These are phyloP conservation scores for Stenurella melanura DNA, from an alignment of 2,888 invertebrate species.

Conservation along the genomic window DNA sequence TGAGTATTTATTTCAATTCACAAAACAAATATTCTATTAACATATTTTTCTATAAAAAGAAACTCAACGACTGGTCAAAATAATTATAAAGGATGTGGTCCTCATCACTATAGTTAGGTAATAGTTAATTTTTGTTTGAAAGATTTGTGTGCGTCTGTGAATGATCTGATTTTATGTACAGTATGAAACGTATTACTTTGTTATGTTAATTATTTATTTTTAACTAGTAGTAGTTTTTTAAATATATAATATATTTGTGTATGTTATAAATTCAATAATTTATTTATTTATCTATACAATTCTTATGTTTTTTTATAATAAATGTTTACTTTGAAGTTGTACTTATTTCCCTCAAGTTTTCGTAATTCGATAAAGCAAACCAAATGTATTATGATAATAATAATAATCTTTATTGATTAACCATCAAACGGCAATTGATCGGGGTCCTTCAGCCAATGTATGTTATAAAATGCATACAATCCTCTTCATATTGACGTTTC, in stretches of 20 bases:
- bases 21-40: not conserved
- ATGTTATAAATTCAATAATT: constrained; percentile 30
- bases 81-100: constrained; percentile 29
- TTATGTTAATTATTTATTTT: constrained; percentile 35
- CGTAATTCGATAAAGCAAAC: too few relatives aligned
- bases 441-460: too few relatives aligned
- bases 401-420: too few relatives aligned
- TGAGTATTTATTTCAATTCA: constrained; percentile 23
- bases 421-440: too few relatives aligned
- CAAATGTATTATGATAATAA: too few relatives aligned
- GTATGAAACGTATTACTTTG: constrained; percentile 19
- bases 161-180: constrained; percentile 30
- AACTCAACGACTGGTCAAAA: constrained; percentile 33
- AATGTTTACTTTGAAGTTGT: constrained; percentile 5
- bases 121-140: constrained; percentile 8
- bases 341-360: not conserved
- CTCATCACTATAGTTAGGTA: constrained; percentile 24
- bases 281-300: constrained; percentile 35
- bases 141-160: not conserved
- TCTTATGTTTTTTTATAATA: constrained; percentile 32
- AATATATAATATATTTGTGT: constrained; percentile 25
- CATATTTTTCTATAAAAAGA: constrained; percentile 5
- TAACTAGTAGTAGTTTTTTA: constrained; percentile 21
- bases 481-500: too few relatives aligned
- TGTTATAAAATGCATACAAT: too few relatives aligned